These are phyloP conservation scores for Watsonalla binaria DNA, from an alignment of 2,888 invertebrate species.

Conservation along the genomic window DNA sequence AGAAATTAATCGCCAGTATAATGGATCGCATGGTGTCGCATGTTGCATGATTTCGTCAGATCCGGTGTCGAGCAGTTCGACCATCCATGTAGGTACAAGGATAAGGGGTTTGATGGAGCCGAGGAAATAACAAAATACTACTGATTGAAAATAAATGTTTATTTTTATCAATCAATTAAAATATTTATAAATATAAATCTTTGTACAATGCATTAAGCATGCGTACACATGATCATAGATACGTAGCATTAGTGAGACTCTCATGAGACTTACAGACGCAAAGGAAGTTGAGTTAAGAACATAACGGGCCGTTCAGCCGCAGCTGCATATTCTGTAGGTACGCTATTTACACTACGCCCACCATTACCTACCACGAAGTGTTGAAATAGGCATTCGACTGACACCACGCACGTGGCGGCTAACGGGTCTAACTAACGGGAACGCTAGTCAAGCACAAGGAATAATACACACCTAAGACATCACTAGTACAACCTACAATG, in stretches of 20 bases:
- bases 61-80: too few species aligned
- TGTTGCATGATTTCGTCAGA: too few species aligned
- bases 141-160: conserved; percentile 74
- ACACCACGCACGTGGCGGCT: conserved; percentile 30
- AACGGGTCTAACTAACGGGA: conserved; percentile 35
- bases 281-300: conserved; percentile 22
- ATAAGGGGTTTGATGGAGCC: too few species aligned
- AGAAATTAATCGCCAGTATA: too few species aligned
- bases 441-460: conserved; percentile 49
- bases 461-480: conserved; percentile 44
- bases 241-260: conserved; percentile 51
- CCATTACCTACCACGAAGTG: conserved; percentile 21
- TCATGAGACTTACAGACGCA: conserved; percentile 41
- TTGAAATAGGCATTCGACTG: conserved; percentile 30
- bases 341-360: conserved; percentile 44
- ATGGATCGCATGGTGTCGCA: too few species aligned
- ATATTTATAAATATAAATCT: conserved; percentile 75
- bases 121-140: conserved; percentile 28
- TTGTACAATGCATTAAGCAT: conserved; percentile 72
- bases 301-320: conserved; percentile 22
- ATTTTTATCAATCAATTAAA: conserved; percentile 75
- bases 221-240: conserved; percentile 58
- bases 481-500: conserved; percentile 60
- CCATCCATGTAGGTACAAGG: too few species aligned
- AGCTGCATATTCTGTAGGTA: conserved; percentile 26